These are phyloP conservation scores for Minunthozetes semirufus DNA, from an alignment of 2,888 invertebrate genomes.

Conservation along the genomic window DNA sequence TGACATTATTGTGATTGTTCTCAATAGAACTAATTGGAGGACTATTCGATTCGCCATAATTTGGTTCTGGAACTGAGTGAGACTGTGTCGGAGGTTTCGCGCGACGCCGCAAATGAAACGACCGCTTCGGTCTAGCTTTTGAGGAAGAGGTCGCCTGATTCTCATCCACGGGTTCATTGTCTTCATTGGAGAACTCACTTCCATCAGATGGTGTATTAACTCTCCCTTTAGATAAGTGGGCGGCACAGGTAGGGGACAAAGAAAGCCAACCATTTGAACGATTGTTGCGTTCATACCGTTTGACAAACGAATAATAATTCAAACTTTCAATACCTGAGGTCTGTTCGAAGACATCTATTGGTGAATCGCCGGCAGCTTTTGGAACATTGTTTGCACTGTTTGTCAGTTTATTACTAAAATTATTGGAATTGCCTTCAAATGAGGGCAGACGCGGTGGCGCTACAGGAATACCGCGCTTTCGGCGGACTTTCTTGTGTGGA, in stretches of 20 bases:
- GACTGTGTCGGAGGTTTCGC: constrained; percentile 31
- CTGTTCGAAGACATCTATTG: constrained; percentile 23
- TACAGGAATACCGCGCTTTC: constrained; percentile 71
- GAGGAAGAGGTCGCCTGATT: constrained; percentile 41
- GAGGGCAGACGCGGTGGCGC: constrained; percentile 74
- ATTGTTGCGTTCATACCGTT: constrained; percentile 2
- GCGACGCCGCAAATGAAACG: constrained; percentile 43
- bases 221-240: constrained; percentile 37
- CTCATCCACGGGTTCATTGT: constrained; percentile 45
- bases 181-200: constrained; percentile 51
- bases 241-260: constrained; percentile 12
- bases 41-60: constrained; percentile 26
- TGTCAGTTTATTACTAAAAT: constrained; percentile 11
- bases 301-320: background rate
- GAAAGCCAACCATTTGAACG: background rate
- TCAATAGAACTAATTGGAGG: constrained; percentile 27
- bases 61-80: constrained; percentile 33
- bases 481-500: constrained; percentile 64
- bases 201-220: constrained; percentile 48
- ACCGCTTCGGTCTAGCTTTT: constrained; percentile 50
- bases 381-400: constrained; percentile 8
- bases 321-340: constrained; percentile 23
- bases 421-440: constrained; percentile 47
- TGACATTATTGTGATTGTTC: constrained; percentile 23
- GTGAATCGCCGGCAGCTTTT: background rate